phyloP scores from a whole-genome alignment of 2,113 vertebrate genomes.

The Stomatorhinus ivindoensis region DNA sequence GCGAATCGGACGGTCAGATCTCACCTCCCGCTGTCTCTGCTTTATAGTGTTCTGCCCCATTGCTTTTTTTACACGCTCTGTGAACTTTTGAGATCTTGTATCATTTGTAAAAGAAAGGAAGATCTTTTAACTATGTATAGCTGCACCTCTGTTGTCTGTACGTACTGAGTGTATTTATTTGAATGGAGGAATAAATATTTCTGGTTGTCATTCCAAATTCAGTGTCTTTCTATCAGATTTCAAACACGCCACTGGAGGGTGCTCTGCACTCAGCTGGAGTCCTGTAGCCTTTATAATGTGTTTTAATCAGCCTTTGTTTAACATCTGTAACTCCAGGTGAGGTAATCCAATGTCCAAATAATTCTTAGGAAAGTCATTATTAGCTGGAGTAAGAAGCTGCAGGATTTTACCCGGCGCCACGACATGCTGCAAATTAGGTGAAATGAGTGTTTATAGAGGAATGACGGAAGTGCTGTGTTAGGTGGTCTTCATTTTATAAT shows the following conservation, averaged over 20 bases:
- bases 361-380: background rate
- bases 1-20: conserved; percentile 16
- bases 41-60: background rate
- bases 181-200: conserved; percentile 52
- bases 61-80: conserved; percentile 17
- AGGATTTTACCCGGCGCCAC: background rate
- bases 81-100: conserved; percentile 10
- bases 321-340: background rate
- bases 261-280: background rate
- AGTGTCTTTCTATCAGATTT: background rate
- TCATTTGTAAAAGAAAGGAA: conserved; percentile 28
- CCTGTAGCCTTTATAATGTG: background rate
- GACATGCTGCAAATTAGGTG: background rate
- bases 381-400: background rate
- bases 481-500: background rate
- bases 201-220: conserved; percentile 27
- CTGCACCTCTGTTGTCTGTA: conserved; percentile 38
- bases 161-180: conserved; percentile 57
- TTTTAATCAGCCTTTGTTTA: background rate
- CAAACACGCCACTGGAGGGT: background rate
- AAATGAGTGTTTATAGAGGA: background rate
- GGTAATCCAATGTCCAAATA: background rate
- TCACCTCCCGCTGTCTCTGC: background rate
- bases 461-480: background rate
- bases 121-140: conserved; percentile 18